phyloP scores from a whole-genome alignment of 2,113 vertebrate genomes.

The Crotalus helleri region DNA sequence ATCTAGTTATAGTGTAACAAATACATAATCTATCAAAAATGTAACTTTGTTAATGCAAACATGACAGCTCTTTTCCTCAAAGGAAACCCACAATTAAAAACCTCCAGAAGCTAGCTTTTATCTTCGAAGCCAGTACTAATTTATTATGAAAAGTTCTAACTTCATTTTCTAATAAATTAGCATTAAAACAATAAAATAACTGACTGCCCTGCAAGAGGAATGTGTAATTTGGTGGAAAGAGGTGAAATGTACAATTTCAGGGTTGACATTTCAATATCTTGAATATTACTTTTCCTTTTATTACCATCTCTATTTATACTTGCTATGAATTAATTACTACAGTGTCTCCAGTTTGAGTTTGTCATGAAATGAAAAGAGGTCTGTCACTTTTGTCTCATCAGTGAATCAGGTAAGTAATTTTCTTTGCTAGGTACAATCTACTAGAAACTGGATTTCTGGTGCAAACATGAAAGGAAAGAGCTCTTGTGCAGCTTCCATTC shows the following conservation, averaged over 20 bases:
- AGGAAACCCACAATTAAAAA: constrained; percentile 38
- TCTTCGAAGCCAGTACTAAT: constrained; percentile 35
- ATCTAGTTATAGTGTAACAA: constrained; percentile 48
- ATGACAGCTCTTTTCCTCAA: constrained; percentile 24
- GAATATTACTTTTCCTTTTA: constrained; percentile 47
- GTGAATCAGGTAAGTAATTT: constrained; percentile 22
- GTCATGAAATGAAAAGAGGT: constrained; percentile 40
- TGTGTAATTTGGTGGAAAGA: constrained; percentile 46
- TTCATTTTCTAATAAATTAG: constrained; percentile 22
- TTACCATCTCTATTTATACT: constrained; percentile 49
- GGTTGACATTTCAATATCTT: constrained; percentile 55
- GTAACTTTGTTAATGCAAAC: constrained; percentile 60
- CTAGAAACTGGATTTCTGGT: not conserved
- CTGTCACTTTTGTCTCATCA: constrained; percentile 48
- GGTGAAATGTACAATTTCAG: constrained; percentile 60
- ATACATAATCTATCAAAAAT: constrained; percentile 57
- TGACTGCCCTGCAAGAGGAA: constrained; percentile 10
- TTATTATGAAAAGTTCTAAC: constrained; percentile 7
- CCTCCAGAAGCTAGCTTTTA: constrained; percentile 39
- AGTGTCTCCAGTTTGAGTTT: constrained; percentile 43
- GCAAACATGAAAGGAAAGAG: not conserved
- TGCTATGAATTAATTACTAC: constrained; percentile 47
- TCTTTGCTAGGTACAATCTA: not conserved
- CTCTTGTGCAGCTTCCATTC: not conserved
- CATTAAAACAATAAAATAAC: constrained; percentile 50